These are phyloP conservation scores for Pachliopta kotzebuea DNA, from an alignment of 2,888 invertebrate species.

Conservation along the genomic window DNA sequence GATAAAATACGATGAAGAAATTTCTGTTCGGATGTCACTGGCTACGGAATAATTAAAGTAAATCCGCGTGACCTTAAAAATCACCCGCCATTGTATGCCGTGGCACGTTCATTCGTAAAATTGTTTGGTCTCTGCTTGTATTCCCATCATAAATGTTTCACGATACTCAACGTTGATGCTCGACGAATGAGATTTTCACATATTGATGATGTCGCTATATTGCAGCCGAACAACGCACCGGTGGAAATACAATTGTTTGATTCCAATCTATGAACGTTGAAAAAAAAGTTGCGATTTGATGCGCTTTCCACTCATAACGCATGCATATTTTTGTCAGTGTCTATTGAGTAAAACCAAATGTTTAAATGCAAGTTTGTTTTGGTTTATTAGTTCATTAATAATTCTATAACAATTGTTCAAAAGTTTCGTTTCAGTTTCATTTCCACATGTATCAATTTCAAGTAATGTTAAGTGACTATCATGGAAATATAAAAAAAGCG, in stretches of 20 bases:
- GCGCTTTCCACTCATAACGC: conserved; percentile 5
- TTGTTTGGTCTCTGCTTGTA: conserved; percentile 57
- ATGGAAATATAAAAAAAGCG: too few relatives aligned
- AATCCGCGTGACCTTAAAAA: conserved; percentile 39
- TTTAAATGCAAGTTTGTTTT: too few relatives aligned
- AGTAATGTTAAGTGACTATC: too few relatives aligned
- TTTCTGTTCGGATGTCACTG: conserved; percentile 23
- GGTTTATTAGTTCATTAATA: too few relatives aligned
- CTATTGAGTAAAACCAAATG: too few relatives aligned
- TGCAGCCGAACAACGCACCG: conserved; percentile 61
- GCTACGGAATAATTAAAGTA: conserved; percentile 39
- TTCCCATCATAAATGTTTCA: conserved; percentile 62
- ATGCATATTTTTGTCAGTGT: too few relatives aligned
- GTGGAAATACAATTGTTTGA: conserved; percentile 59
- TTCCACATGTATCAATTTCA: too few relatives aligned
- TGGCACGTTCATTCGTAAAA: conserved; percentile 55
- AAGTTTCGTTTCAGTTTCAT: too few relatives aligned
- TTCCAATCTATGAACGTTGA: conserved; percentile 55
- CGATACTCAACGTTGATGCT: conserved; percentile 53
- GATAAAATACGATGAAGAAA: conserved; percentile 6
- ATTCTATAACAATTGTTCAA: too few relatives aligned
- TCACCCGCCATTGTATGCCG: conserved; percentile 44
- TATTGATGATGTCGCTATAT: conserved; percentile 70
- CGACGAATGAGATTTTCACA: conserved; percentile 67
- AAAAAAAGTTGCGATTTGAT: conserved; percentile 35